Conservation (phyloP, 2,888 invertebrate genomes). For the Mythimna impura region DNA sequence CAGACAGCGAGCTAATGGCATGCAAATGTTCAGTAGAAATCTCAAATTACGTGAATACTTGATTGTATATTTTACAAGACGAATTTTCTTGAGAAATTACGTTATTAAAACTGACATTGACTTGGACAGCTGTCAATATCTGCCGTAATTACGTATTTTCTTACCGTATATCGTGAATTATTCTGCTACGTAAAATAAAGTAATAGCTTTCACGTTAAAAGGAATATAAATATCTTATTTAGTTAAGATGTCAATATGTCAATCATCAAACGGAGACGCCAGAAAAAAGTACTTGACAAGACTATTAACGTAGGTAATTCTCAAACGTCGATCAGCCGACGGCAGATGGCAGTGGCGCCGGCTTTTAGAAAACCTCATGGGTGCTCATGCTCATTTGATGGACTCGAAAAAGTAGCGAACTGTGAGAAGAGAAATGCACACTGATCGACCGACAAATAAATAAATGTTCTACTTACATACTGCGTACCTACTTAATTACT, state of each 20-base stretch:
- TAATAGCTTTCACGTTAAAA: neutral
- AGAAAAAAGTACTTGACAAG: neutral
- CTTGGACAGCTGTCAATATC: neutral
- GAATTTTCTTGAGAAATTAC: conserved; percentile 1
- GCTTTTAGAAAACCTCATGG: no score
- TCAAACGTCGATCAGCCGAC: neutral
- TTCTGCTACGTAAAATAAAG: neutral
- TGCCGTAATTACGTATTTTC: neutral
- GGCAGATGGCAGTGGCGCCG: no score
- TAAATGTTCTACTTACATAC: no score
- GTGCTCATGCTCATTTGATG: no score
- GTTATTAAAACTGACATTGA: neutral
- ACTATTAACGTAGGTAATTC: neutral
- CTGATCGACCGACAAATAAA: no score
- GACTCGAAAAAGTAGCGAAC: no score
- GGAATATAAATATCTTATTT: conserved; percentile 8
- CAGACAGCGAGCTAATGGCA: conserved; percentile 31
- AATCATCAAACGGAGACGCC: neutral
- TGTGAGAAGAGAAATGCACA: no score
- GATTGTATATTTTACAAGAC: conserved; percentile 40
- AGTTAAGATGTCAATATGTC: neutral
- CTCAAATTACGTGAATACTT: conserved; percentile 30
- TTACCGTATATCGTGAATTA: neutral
- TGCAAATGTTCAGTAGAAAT: conserved; percentile 42
- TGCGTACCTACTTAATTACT: no score